Evolutionary conservation across 2,797 vertebrate genomes (phyloP).

Genomic region (Sphenodon punctatus): DNA sequence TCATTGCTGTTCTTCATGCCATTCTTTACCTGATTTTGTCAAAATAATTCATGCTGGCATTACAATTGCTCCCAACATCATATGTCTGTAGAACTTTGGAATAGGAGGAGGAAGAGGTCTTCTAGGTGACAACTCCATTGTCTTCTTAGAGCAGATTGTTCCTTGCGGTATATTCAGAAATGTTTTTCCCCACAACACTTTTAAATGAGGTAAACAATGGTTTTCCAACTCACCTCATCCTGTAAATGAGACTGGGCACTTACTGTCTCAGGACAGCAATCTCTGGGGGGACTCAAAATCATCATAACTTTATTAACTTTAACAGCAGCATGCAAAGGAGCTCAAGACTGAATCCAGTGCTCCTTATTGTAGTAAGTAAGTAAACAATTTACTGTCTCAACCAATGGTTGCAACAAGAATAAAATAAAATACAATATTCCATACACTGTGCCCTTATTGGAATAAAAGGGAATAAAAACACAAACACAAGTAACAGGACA

Average conservation of each 20-base stretch:
- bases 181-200: slow-evolving; percentile 58
- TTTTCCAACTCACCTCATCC: not conserved
- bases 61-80: slow-evolving; percentile 50
- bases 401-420: too few relatives aligned
- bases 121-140: slow-evolving; percentile 41
- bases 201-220: not conserved
- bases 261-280: not conserved
- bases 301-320: not conserved
- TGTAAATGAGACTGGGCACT: not conserved
- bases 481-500: too few relatives aligned
- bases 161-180: slow-evolving; percentile 43
- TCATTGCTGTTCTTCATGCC: slow-evolving; percentile 44
- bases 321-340: not conserved
- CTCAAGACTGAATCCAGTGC: too few relatives aligned
- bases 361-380: too few relatives aligned
- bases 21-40: slow-evolving; percentile 49
- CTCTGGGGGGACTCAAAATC: not conserved
- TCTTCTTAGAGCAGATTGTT: slow-evolving; percentile 40
- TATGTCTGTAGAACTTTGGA: slow-evolving; percentile 37
- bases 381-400: too few relatives aligned
- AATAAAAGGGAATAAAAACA: too few relatives aligned
- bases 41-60: slow-evolving; percentile 46
- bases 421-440: too few relatives aligned
- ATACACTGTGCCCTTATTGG: too few relatives aligned
- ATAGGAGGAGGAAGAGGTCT: slow-evolving; percentile 33